Percentiles rank a stretch among this genome's conserved stretches.
Conservation (phyloP, 2,888 invertebrate species). For the Perithous albicinctus region DNA sequence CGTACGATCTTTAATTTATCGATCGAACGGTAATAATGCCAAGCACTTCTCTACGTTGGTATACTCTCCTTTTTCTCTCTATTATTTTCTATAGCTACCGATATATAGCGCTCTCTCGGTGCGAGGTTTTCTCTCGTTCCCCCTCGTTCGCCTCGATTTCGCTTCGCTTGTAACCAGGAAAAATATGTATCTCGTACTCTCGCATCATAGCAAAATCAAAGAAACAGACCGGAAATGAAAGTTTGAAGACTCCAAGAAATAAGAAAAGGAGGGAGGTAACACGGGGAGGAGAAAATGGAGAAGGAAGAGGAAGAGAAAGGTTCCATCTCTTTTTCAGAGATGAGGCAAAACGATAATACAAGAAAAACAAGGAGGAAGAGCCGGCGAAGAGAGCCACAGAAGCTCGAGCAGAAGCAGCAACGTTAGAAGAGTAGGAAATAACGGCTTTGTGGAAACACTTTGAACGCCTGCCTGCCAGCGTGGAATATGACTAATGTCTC, state of each 20-base stretch:
- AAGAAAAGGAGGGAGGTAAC: no score
- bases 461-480: conserved; percentile 73
- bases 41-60: conserved; percentile 37
- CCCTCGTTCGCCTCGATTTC: conserved; percentile 70
- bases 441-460: conserved; percentile 72
- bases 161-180: conserved; percentile 35
- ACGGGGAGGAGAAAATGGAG: not conserved
- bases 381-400: conserved; percentile 34
- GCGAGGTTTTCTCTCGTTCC: conserved; percentile 56
- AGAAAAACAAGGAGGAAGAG: conserved; percentile 57
- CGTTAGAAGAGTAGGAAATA: conserved; percentile 69
- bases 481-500: conserved; percentile 78
- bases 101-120: conserved; percentile 12
- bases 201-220: conserved; percentile 47
- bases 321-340: not conserved
- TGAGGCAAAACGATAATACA: conserved; percentile 62
- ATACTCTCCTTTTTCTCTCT: conserved; percentile 35
- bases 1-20: conserved; percentile 68
- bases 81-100: conserved; percentile 42
- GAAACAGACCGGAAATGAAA: conserved; percentile 66
- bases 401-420: conserved; percentile 6
- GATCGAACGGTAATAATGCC: conserved; percentile 69
- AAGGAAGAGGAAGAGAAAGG: no score
- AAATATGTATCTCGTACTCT: conserved; percentile 40
- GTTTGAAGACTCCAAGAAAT: conserved; percentile 48